phyloP scores from a whole-genome alignment of 30 jellyfish, hydroid and myxozoan species.

The Turritopsis dohrnii region DNA sequence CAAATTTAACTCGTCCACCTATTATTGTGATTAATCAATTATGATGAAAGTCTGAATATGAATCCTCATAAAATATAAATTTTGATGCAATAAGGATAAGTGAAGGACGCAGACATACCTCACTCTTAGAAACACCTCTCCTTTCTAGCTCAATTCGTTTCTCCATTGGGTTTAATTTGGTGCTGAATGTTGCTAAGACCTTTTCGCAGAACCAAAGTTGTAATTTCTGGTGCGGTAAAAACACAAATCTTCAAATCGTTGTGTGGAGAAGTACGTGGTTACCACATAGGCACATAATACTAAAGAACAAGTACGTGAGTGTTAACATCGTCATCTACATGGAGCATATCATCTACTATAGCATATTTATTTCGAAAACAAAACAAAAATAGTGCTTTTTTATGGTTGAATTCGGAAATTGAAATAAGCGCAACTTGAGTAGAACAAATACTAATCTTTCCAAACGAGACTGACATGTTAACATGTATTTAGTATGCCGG shows the following conservation, averaged over 20 bases:
- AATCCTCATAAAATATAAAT: too few species aligned
- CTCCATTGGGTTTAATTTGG: constrained; percentile 43
- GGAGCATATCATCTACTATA: background rate
- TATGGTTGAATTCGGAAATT: background rate
- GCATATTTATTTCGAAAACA: background rate
- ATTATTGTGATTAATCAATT: too few species aligned
- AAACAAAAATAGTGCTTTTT: background rate
- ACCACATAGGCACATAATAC: background rate
- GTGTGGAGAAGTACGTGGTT: background rate
- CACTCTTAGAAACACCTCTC: constrained; percentile 60
- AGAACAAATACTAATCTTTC: background rate
- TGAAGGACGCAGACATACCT: constrained; percentile 45
- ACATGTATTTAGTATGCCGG: background rate
- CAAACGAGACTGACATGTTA: background rate
- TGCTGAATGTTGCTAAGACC: background rate
- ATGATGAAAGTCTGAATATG: too few species aligned
- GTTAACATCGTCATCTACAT: background rate
- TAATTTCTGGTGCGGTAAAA: background rate
- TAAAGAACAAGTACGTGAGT: background rate
- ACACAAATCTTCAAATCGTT: background rate
- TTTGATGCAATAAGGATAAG: too few species aligned
- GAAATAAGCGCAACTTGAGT: background rate
- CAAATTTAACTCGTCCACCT: constrained; percentile 71
- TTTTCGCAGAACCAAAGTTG: background rate
- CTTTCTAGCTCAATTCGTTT: constrained; percentile 81